Evolutionary conservation across 1,140 invertebrate genomes (phyloP).

Genomic region (Pachyrhynchus sulphureomaculatus): DNA sequence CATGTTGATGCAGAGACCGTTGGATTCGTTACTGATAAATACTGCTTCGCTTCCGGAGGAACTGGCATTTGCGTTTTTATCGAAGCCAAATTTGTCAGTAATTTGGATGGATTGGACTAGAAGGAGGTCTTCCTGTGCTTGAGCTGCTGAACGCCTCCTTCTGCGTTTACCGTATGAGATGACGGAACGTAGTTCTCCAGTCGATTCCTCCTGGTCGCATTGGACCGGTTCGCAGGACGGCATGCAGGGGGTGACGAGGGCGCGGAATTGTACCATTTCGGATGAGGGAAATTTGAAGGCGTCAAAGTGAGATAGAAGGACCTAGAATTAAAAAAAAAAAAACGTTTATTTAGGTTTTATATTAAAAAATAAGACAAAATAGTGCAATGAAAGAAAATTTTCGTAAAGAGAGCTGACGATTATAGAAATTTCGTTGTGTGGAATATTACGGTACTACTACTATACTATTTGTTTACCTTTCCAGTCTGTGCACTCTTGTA

Average conservation of each 20-base stretch:
- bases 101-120: slow-evolving; percentile 90
- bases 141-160: slow-evolving; percentile 57
- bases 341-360: no score
- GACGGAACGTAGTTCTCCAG: slow-evolving; percentile 76
- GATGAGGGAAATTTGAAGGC: slow-evolving; percentile 96
- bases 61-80: slow-evolving; percentile 55
- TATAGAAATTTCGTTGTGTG: no score
- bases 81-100: slow-evolving; percentile 87
- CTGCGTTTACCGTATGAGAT: slow-evolving; percentile 78
- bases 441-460: no score
- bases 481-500: slow-evolving; percentile 75
- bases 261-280: slow-evolving; percentile 91
- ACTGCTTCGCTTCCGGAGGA: slow-evolving; percentile 52
- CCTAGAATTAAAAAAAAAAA: slow-evolving; percentile 60
- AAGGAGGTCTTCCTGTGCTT: slow-evolving; percentile 69
- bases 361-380: background rate
- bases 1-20: slow-evolving; percentile 72
- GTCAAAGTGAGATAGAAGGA: slow-evolving; percentile 86
- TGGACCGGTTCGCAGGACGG: slow-evolving; percentile 87
- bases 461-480: no score
- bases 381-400: no score
- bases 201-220: slow-evolving; percentile 77
- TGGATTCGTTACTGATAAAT: slow-evolving; percentile 49
- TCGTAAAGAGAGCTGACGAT: no score
- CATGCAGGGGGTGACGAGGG: slow-evolving; percentile 90